Percentiles rank a stretch among this genome's conserved stretches.
These are phyloP conservation scores for Geodia barretti DNA, from an alignment of 37 sponge, comb jelly and placozoan genomes.

Conservation along the genomic window DNA sequence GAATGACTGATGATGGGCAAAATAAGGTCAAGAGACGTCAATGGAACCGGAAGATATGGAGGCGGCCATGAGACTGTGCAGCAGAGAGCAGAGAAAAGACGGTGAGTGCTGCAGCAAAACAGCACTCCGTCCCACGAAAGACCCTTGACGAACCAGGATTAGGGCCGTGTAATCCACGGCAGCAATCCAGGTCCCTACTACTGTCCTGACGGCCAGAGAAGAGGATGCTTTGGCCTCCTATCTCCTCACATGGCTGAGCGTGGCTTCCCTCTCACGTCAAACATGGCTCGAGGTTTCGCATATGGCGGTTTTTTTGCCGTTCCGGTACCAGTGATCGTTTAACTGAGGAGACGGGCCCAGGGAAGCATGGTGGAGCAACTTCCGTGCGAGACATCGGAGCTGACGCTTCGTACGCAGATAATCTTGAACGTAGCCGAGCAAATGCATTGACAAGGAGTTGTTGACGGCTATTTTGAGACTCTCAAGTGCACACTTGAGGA, in stretches of 20 bases:
- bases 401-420: slow-evolving; percentile 6
- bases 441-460: slow-evolving; percentile 6
- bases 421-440: not conserved
- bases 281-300: slow-evolving; percentile 1
- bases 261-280: not conserved
- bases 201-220: too few species aligned
- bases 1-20: too few species aligned
- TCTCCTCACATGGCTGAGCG: not conserved
- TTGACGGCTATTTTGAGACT: not conserved
- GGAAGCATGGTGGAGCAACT: slow-evolving; percentile 3
- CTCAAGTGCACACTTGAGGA: not conserved
- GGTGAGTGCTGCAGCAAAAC: too few species aligned
- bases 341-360: not conserved
- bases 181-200: too few species aligned
- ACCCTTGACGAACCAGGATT: too few species aligned
- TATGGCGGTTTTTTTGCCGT: slow-evolving; percentile 1
- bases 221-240: not conserved
- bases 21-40: too few species aligned
- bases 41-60: too few species aligned
- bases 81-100: too few species aligned
- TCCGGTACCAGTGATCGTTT: slow-evolving; percentile 13
- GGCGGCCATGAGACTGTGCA: too few species aligned
- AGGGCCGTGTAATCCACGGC: too few species aligned
- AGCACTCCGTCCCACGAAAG: too few species aligned
- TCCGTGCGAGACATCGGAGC: slow-evolving; percentile 1